A percentile compares a stretch with the other conserved stretches of the same genome.
These are phyloP conservation scores for Micrasema minimum DNA, from an alignment of 1,140 invertebrate species.

Conservation along the genomic window DNA sequence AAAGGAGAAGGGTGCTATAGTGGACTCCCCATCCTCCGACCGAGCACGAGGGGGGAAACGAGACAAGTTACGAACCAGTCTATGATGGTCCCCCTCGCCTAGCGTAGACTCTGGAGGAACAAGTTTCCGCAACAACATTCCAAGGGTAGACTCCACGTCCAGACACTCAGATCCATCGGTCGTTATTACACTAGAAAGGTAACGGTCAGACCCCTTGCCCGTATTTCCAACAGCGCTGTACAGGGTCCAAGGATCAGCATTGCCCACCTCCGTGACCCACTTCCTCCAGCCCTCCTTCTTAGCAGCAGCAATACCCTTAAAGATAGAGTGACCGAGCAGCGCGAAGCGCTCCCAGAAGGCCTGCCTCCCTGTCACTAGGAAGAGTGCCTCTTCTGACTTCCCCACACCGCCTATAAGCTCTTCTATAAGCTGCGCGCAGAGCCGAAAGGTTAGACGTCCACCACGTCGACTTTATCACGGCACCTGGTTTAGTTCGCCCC, in stretches of 20 bases:
- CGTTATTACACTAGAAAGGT: neutral
- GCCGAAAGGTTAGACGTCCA: no score
- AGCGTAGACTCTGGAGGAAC: neutral
- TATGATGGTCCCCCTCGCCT: neutral
- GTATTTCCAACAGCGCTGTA: neutral
- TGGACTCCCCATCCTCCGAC: no score
- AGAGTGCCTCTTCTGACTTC: no score
- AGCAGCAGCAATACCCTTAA: neutral
- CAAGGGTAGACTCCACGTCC: neutral
- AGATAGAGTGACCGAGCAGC: no score
- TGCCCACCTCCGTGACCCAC: conserved; percentile 5
- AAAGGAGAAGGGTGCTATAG: neutral
- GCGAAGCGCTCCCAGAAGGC: no score
- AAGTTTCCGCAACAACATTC: neutral
- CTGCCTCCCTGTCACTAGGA: no score
- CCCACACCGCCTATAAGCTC: no score
- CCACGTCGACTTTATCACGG: no score
- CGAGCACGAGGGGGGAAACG: neutral
- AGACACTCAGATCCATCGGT: neutral
- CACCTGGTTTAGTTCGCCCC: no score
- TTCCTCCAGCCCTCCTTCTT: neutral
- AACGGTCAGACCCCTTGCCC: neutral
- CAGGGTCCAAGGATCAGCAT: neutral
- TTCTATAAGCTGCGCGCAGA: no score
- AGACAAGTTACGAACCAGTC: neutral